Evolutionary conservation across 2,888 invertebrate genomes (phyloP), one percentile per base, ranked within the genome.

Genomic region (Chalcis sispes): DNA sequence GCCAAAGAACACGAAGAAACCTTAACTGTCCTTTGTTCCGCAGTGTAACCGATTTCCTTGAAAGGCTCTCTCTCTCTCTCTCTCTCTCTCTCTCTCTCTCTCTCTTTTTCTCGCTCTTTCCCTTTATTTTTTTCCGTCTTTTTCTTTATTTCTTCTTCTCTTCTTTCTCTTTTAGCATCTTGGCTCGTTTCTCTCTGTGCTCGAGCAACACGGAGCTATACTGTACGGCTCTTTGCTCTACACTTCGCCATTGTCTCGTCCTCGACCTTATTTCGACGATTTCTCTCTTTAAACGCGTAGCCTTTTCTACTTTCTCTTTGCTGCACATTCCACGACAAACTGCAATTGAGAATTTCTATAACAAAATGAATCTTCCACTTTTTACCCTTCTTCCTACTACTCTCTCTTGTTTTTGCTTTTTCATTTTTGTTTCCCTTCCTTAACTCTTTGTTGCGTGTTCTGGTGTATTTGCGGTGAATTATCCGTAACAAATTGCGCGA

Each of bases 11-110:
- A 13, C 42, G 46, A 54, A 23, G 69, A 78, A 79, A 77, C 80
- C 75, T 77, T 81, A 80, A 80, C 78, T 79, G 76, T 75, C 74
- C 80, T 79, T 80, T 79, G 79, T 80, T 75, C 80, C 77, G 52
- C 74, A 66, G 73, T 75, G 79, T 71, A 79, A 80, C 78, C 78
- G 79, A 80, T 81, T 80, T 79, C 74, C 77, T 71, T 70, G 77
- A 74, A 77, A 77, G 73, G 32, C 69, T 67, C 50, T 27, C 42
- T 56, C 46, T 29, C 18, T 32, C 54, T 52, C 36, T 56, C 32
- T 61, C 13, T 48, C 36, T 18, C 25, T 8, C 5, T 32, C 32
- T 2, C 13, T 8, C 15, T 15, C 15, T 42, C 15, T 42, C 42
- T 13, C 8, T 15, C 2, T 42, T 2, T 7, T 42, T 32, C 32